These are phyloP conservation scores for Chaetodon trifascialis DNA, from an alignment of 2,113 vertebrate species.

Conservation along the genomic window DNA sequence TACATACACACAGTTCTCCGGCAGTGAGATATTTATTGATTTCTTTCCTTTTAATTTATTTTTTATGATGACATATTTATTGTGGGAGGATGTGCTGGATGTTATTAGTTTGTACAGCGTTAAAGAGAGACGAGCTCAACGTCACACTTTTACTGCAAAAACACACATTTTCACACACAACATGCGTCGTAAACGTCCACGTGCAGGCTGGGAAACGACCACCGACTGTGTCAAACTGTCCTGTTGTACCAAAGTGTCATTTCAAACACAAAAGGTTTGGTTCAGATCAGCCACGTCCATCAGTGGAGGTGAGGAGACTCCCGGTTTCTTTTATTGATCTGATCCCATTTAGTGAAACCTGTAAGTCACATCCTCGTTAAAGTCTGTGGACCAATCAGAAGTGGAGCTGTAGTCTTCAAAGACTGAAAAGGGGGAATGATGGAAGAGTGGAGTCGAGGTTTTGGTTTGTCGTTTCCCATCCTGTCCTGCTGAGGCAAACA, in stretches of 20 bases:
- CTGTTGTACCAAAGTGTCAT: neutral
- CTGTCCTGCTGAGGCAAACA: neutral
- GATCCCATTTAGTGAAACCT: neutral
- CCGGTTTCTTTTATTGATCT: neutral
- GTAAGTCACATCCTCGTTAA: neutral
- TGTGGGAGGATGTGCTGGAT: conserved; percentile 50
- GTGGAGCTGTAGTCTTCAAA: neutral
- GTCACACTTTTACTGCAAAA: neutral
- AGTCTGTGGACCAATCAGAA: neutral
- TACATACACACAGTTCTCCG: conserved; percentile 36
- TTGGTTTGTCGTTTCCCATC: conserved; percentile 15
- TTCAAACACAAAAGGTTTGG: neutral
- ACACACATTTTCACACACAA: conserved; percentile 2
- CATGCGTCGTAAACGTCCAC: neutral
- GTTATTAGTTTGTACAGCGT: conserved; percentile 56
- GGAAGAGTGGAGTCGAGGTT: neutral
- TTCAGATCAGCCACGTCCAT: neutral
- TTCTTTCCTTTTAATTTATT: conserved; percentile 72
- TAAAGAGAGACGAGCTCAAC: conserved; percentile 30
- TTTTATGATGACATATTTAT: conserved; percentile 74
- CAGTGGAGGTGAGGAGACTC: no score
- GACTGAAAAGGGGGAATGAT: neutral
- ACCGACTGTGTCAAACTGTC: neutral
- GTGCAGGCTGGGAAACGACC: conserved; percentile 25
- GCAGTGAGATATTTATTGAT: conserved; percentile 74